These are phyloP conservation scores for Heloderma charlesbogerti DNA, from an alignment of 2,113 vertebrate genomes.

Conservation along the genomic window DNA sequence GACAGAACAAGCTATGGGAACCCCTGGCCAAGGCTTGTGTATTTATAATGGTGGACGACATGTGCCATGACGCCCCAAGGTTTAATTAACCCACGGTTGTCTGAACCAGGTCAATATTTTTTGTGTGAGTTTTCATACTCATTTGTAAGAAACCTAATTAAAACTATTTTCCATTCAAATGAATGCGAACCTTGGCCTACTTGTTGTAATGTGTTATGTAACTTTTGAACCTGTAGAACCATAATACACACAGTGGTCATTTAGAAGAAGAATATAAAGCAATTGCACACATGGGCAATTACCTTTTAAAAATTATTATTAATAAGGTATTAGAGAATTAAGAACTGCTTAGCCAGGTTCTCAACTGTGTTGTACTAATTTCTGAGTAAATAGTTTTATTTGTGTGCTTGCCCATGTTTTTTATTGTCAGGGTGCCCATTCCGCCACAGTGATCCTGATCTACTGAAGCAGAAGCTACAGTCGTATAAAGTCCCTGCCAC, in stretches of 20 bases:
- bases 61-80: too few species aligned
- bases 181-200: slow-evolving; percentile 32
- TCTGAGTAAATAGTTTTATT: slow-evolving; percentile 64
- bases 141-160: slow-evolving; percentile 40
- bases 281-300: slow-evolving; percentile 67
- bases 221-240: slow-evolving; percentile 62
- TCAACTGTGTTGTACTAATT: slow-evolving; percentile 50
- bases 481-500: slow-evolving; percentile 86
- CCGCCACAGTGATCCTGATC: slow-evolving; percentile 92
- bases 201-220: slow-evolving; percentile 55
- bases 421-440: slow-evolving; percentile 89
- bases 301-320: slow-evolving; percentile 69
- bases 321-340: slow-evolving; percentile 74
- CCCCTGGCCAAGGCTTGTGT: too few species aligned
- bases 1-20: too few species aligned
- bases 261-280: slow-evolving; percentile 56
- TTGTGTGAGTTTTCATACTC: slow-evolving; percentile 29
- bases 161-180: slow-evolving; percentile 42
- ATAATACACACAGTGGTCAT: slow-evolving; percentile 58
- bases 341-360: slow-evolving; percentile 64
- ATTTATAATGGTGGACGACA: too few species aligned
- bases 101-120: background rate
- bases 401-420: slow-evolving; percentile 48
- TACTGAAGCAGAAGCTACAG: slow-evolving; percentile 96
- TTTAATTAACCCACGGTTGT: too few species aligned